Percentiles rank a stretch among this genome's conserved stretches.
Conservation (phyloP, 2,797 vertebrate species). For the Crocidura indochinensis region DNA sequence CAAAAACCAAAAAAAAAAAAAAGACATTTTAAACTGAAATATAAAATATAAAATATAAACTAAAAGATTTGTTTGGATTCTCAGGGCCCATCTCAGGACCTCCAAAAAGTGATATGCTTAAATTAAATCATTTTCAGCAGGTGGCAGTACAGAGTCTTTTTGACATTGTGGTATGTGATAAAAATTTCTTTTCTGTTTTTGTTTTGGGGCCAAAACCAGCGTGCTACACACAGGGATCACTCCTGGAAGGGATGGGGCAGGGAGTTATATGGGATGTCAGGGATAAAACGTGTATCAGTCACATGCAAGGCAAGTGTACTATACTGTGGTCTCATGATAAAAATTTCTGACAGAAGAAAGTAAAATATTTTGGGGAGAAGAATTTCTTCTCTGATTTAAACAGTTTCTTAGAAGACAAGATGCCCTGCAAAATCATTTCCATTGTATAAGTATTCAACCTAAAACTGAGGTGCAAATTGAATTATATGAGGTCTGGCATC, state of each 20-base stretch:
- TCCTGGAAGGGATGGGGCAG: no score
- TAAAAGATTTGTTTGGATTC: neutral
- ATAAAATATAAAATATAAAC: constrained; percentile 48
- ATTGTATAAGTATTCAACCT: neutral
- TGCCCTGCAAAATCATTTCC: neutral
- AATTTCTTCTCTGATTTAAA: neutral
- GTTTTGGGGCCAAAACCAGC: no score
- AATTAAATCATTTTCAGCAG: neutral
- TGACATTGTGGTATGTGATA: neutral
- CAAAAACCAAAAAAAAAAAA: neutral
- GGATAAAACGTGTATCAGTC: no score
- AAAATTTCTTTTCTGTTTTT: neutral
- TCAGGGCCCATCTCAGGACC: neutral
- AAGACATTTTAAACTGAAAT: neutral
- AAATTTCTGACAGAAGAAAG: neutral
- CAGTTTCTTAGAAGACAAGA: neutral
- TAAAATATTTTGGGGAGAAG: neutral
- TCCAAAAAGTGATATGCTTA: neutral
- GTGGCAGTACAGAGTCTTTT: constrained; percentile 13
- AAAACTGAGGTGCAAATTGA: neutral
- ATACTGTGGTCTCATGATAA: neutral
- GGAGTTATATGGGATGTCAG: no score
- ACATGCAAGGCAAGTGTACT: no score
- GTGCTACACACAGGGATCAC: no score
- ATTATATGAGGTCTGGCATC: neutral